Percentiles rank a stretch among this genome's conserved stretches.
Evolutionary conservation across 2,888 invertebrate species (phyloP).

Genomic region (Oscheius sp.): DNA sequence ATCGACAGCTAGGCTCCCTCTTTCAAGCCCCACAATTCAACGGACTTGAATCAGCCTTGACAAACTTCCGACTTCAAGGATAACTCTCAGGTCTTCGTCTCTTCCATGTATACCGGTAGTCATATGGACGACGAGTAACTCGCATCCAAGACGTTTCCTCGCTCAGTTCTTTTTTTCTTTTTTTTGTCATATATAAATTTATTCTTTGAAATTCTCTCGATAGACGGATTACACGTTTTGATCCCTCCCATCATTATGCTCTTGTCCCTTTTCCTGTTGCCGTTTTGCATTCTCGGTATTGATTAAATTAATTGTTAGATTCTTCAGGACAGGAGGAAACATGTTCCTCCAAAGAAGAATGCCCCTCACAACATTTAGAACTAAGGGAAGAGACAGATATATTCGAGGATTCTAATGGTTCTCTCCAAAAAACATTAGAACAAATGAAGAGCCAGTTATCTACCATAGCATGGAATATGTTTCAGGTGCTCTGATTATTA

Average conservation of each 20-base stretch:
- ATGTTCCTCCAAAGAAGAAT: not conserved
- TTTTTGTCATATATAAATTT: not conserved
- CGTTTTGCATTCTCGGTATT: not conserved
- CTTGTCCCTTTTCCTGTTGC: not conserved
- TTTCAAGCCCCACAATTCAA: slow-evolving; percentile 53
- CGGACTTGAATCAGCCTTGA: slow-evolving; percentile 55
- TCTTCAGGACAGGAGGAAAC: not conserved
- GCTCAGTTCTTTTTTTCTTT: slow-evolving; percentile 10
- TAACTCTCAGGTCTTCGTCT: slow-evolving; percentile 1
- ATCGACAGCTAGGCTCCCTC: slow-evolving; percentile 39
- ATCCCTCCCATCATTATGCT: too few relatives aligned
- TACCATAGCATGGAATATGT: not conserved
- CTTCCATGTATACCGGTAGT: slow-evolving; percentile 25
- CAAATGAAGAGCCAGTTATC: not conserved
- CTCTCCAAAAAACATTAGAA: not conserved
- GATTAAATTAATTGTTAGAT: not conserved
- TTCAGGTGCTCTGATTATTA: not conserved
- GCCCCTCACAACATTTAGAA: not conserved
- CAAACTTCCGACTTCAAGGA: slow-evolving; percentile 47
- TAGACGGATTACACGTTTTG: too few relatives aligned
- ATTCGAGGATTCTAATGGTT: not conserved
- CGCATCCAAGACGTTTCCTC: slow-evolving; percentile 25
- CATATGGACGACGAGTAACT: slow-evolving; percentile 14
- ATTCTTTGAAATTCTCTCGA: too few relatives aligned
- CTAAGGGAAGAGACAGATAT: not conserved